Evolutionary conservation across 2,113 vertebrate genomes (phyloP).

Genomic region (Antigone vipio): DNA sequence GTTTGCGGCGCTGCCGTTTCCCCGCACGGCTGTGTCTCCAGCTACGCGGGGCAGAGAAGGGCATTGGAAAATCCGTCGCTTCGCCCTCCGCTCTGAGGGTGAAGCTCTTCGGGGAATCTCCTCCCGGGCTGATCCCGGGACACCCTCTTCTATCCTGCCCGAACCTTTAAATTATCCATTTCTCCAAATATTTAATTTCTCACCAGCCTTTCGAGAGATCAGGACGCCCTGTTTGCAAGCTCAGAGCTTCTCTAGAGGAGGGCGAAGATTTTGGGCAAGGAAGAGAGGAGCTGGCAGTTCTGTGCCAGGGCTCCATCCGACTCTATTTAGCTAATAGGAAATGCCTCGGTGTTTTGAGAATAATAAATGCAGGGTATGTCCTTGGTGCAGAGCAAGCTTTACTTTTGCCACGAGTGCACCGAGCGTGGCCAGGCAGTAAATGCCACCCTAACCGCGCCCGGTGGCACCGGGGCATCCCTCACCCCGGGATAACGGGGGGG

Average conservation of each 20-base stretch:
- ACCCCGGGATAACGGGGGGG: rapidly evolving
- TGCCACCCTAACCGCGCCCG: background rate
- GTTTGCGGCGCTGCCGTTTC: background rate
- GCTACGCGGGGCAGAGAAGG: background rate
- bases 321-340: background rate
- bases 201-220: background rate
- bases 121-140: background rate
- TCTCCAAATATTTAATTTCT: background rate
- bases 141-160: background rate
- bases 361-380: background rate
- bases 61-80: background rate
- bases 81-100: background rate
- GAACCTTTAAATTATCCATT: background rate
- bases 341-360: background rate
- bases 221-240: background rate
- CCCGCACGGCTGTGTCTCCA: background rate
- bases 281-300: background rate
- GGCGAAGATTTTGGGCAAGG: background rate
- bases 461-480: background rate
- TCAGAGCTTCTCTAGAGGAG: background rate
- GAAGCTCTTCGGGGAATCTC: background rate
- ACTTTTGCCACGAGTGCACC: background rate
- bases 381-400: background rate
- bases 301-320: background rate
- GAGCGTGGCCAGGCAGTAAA: background rate